These are phyloP conservation scores for Sphecodes monilicornis DNA, from an alignment of 2,888 invertebrate species.

Conservation along the genomic window DNA sequence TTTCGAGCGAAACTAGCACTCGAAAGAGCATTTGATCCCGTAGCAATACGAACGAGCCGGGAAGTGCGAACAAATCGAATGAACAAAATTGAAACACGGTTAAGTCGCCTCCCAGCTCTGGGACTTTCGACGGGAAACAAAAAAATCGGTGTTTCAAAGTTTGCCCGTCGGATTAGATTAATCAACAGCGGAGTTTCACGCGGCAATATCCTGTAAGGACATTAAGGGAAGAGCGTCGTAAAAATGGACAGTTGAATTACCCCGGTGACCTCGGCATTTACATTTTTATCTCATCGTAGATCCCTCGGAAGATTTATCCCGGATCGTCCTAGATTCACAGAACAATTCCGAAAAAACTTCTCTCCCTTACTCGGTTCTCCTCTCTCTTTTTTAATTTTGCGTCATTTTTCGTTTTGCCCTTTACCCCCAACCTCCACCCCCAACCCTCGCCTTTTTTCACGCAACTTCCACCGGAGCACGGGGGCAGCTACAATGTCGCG, in stretches of 20 bases:
- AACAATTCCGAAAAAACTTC: constrained; percentile 32
- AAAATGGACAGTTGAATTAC: constrained; percentile 34
- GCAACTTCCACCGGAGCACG: not conserved
- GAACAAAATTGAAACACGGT: constrained; percentile 14
- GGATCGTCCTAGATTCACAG: constrained; percentile 57
- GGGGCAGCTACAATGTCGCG: constrained; percentile 42
- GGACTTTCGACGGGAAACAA: not conserved
- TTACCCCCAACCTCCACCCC: not conserved
- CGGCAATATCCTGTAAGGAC: not conserved
- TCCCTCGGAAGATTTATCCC: constrained; percentile 54
- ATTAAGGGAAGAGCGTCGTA: constrained; percentile 3
- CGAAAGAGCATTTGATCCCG: constrained; percentile 3
- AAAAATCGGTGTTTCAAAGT: not conserved
- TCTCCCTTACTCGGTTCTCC: not conserved
- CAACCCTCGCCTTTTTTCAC: constrained; percentile 4
- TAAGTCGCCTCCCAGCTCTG: not conserved
- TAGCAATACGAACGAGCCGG: not conserved
- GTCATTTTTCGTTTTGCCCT: constrained; percentile 1
- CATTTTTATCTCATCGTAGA: constrained; percentile 59
- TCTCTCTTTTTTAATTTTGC: not conserved
- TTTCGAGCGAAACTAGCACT: not conserved
- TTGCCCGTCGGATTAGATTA: constrained; percentile 14
- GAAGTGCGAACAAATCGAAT: not conserved
- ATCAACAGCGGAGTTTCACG: not conserved
- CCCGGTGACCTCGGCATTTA: constrained; percentile 33